Evolutionary conservation across 1,140 invertebrate species (phyloP).

Genomic region (Patella vulgata): DNA sequence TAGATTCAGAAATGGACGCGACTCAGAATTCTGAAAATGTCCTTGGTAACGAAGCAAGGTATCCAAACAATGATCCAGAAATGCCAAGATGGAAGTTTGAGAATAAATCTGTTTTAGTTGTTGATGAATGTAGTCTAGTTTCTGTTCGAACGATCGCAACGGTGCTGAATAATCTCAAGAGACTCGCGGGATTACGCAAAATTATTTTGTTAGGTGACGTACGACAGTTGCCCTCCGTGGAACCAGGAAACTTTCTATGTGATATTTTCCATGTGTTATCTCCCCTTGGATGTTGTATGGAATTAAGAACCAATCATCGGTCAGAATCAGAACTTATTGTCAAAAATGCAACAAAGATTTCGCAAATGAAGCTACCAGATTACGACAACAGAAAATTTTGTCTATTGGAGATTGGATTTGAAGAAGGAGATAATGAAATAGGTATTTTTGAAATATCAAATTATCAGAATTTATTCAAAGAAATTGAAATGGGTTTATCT

Average conservation of each 20-base stretch:
- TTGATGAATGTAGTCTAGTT: conserved; percentile 61
- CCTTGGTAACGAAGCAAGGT: background rate
- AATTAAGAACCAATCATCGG: conserved; percentile 56
- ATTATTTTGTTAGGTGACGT: conserved; percentile 59
- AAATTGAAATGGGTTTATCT: too few relatives aligned
- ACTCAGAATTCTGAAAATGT: too few relatives aligned
- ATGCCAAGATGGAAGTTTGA: conserved; percentile 41
- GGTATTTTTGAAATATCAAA: too few relatives aligned
- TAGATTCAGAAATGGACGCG: too few relatives aligned
- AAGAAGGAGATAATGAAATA: conserved; percentile 14
- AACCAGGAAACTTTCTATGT: conserved; percentile 58
- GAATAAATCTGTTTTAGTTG: conserved; percentile 46
- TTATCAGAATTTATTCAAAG: too few relatives aligned
- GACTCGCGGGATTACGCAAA: conserved; percentile 42
- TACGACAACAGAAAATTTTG: conserved; percentile 48
- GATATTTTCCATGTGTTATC: conserved; percentile 42
- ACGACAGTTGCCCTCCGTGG: conserved; percentile 60
- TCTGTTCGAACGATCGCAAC: conserved; percentile 54
- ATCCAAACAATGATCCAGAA: background rate
- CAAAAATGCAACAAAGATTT: conserved; percentile 55
- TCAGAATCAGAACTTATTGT: conserved; percentile 59
- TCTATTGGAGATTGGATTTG: conserved; percentile 20
- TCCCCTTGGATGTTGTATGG: conserved; percentile 37
- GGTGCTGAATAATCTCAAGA: conserved; percentile 47
- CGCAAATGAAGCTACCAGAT: conserved; percentile 33